Evolutionary conservation across 2,797 vertebrate species (phyloP).

Genomic region (Scolopax bukidnonensis): DNA sequence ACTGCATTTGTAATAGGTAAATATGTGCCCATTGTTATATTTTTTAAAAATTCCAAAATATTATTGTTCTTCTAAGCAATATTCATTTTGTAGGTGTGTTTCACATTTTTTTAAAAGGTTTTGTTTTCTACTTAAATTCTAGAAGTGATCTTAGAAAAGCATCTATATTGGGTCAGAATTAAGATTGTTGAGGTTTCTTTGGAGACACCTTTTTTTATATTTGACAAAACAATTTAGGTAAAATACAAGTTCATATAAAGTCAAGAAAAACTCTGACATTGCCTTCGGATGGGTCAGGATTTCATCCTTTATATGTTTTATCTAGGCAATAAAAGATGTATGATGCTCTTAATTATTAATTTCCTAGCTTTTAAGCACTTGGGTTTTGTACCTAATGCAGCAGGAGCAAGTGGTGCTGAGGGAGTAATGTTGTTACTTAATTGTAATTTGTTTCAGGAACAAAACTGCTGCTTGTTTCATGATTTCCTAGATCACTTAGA

Average conservation of each 20-base stretch:
- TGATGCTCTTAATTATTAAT: constrained; percentile 61
- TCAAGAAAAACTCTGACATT: not conserved
- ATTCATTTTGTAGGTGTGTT: not conserved
- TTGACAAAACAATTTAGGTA: not conserved
- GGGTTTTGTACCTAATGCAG: not conserved
- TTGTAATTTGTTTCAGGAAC: not conserved
- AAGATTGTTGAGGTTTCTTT: not conserved
- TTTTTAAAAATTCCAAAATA: not conserved
- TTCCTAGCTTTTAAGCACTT: constrained; percentile 42
- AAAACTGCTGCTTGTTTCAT: constrained; percentile 27
- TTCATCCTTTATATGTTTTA: constrained; percentile 6
- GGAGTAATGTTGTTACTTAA: not conserved
- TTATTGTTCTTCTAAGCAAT: not conserved
- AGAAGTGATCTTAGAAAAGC: not conserved
- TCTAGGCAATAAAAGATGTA: constrained; percentile 34
- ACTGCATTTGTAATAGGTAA: not conserved
- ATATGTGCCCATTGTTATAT: not conserved
- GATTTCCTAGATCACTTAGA: not conserved
- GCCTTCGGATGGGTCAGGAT: not conserved
- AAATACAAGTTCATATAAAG: not conserved
- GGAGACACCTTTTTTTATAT: accelerated
- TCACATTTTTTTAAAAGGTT: not conserved
- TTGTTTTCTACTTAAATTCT: not conserved
- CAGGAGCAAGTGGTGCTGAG: not conserved
- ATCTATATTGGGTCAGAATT: not conserved